Evolutionary conservation across 2,888 invertebrate species (phyloP), one percentile per base, ranked within the genome.

Genomic region (Clusia tigrina): DNA sequence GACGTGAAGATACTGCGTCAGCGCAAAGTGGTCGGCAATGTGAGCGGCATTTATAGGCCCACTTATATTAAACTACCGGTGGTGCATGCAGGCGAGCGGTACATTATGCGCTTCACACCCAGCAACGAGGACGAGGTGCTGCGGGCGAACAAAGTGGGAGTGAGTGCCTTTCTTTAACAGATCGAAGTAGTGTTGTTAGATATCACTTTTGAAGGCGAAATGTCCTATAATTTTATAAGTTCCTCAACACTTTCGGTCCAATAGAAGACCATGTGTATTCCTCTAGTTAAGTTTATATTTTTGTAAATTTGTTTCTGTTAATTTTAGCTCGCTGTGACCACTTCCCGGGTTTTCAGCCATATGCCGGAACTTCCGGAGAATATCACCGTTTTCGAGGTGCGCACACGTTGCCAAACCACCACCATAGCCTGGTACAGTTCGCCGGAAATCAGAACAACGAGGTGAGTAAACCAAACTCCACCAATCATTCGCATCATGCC

Each of bases 351-450:
- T 65, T 85, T 86, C 64, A 85, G 85, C 1, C 81, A 78, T 58
- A 70, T 88, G 22, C 88, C 88, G 0, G 85, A 84, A 63, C 77
- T 88, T 69, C 88, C 88, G n/a, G 78, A 77, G 18, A 84, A 85
- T 63, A 83, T 85, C 12, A 84, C 84, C 15, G 83, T 88, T 0
- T 81, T 85, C 61, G 87, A 88, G 72, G 86, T 86, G 63, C 78
- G 82, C 52, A 83, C 86, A 2, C 74, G 85, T 46, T 89, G 89
- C 71, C 83, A 86, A 57, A 74, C 80, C 25, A 84, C 86, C n/a
- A 86, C 86, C 17, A 84, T 89, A 17, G 87, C 87, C 23, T 89
- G 89, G 89, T 79, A 86, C 63, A 84, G 87, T 2, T 84, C 87
- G 1, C 85, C 86, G 1, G 86, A 85, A 67, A 77, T 80, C 23